Conservation (phyloP, 2,888 invertebrate species). For the Ligdia adustata region DNA sequence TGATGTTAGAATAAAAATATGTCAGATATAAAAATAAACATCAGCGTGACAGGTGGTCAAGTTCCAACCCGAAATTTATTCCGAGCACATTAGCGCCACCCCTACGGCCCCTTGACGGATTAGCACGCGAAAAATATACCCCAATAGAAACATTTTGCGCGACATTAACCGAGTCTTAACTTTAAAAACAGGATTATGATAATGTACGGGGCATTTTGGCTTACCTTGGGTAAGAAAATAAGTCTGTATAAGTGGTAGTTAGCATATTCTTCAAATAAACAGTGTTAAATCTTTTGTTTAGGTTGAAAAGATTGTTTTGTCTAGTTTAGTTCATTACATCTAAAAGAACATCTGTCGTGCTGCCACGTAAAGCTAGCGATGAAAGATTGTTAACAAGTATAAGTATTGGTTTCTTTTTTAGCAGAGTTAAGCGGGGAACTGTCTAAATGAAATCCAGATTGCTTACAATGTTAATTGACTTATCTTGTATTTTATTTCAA, state of each 20-base stretch:
- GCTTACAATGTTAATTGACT: too few relatives aligned
- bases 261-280: constrained; percentile 1
- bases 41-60: constrained; percentile 24
- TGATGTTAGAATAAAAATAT: too few relatives aligned
- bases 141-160: constrained; percentile 10
- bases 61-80: constrained; percentile 44
- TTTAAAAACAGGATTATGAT: constrained; percentile 13
- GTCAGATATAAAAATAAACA: too few relatives aligned
- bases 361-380: too few relatives aligned
- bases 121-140: constrained; percentile 44
- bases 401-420: too few relatives aligned
- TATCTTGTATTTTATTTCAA: too few relatives aligned
- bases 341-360: too few relatives aligned
- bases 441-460: too few relatives aligned
- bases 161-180: constrained; percentile 5
- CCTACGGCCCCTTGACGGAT: constrained; percentile 47
- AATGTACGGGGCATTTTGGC: constrained; percentile 1
- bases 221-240: constrained; percentile 6
- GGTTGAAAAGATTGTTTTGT: background rate
- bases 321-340: too few relatives aligned
- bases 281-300: background rate
- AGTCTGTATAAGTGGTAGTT: too few relatives aligned
- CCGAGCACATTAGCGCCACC: constrained; percentile 48
- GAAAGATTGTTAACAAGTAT: too few relatives aligned
- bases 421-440: too few relatives aligned